These are phyloP conservation scores for Caenorhabditis afra DNA, from an alignment of 2,888 invertebrate species.

Conservation along the genomic window DNA sequence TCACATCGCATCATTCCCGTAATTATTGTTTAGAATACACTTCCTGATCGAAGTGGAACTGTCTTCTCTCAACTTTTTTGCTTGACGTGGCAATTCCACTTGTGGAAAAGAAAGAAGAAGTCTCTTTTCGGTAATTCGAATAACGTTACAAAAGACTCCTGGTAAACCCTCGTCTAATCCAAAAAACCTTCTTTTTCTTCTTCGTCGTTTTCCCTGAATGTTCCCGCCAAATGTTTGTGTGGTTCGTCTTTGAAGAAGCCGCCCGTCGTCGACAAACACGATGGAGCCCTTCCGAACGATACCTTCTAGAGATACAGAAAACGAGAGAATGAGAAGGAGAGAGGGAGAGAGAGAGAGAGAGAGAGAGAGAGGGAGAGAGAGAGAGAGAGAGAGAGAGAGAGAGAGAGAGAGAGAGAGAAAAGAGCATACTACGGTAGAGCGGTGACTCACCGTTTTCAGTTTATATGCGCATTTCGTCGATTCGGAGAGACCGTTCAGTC, in stretches of 20 bases:
- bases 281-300: slow-evolving; percentile 4
- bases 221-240: slow-evolving; percentile 7
- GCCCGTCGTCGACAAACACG: slow-evolving; percentile 4
- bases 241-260: slow-evolving; percentile 34
- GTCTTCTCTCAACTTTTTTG: slow-evolving; percentile 7
- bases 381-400: no score
- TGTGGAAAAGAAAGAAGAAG: background rate
- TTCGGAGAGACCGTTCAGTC: no score
- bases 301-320: background rate
- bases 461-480: no score
- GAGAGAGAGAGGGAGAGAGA: no score
- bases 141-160: slow-evolving; percentile 15
- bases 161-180: background rate
- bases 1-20: slow-evolving; percentile 4
- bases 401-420: no score
- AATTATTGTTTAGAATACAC: slow-evolving; percentile 22
- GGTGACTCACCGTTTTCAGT: no score
- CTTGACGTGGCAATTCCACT: slow-evolving; percentile 20
- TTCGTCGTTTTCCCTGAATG: no score
- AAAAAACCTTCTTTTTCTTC: background rate
- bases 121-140: slow-evolving; percentile 9
- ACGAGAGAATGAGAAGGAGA: no score
- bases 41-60: slow-evolving; percentile 34
- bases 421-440: no score
- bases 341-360: no score